These are phyloP conservation scores for Tetranychus truncatus DNA, from an alignment of 2,888 invertebrate genomes.

Conservation along the genomic window DNA sequence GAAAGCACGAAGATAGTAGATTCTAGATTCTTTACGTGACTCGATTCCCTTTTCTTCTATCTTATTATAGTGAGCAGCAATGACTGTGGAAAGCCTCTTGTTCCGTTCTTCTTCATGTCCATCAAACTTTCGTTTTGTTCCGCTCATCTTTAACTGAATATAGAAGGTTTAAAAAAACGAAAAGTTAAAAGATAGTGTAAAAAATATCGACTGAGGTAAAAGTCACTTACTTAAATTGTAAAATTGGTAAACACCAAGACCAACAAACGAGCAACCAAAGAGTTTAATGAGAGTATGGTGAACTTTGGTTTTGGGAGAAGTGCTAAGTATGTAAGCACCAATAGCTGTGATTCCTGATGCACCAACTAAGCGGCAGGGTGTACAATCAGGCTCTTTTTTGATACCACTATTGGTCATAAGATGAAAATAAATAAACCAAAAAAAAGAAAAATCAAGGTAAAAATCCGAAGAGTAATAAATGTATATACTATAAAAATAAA, in stretches of 20 bases:
- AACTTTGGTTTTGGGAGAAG: neutral
- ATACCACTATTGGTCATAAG: no score
- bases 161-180: neutral
- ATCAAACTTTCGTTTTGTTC: neutral
- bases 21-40: conserved; percentile 66
- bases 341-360: neutral
- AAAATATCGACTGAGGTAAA: neutral
- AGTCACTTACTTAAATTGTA: neutral
- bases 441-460: no score
- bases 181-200: no score
- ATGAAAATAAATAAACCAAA: no score
- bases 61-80: conserved; percentile 77
- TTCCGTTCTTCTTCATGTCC: neutral
- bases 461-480: no score
- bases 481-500: no score
- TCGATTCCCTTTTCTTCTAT: conserved; percentile 61
- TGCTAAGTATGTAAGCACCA: neutral
- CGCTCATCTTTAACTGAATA: neutral
- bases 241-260: neutral
- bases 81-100: neutral
- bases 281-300: neutral
- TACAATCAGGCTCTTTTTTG: neutral
- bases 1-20: conserved; percentile 82
- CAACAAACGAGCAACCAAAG: neutral
- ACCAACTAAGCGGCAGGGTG: neutral